Base-by-base conservation (phyloP, 2,888 invertebrate genomes). In the Euplexia lucipara region DNA sequence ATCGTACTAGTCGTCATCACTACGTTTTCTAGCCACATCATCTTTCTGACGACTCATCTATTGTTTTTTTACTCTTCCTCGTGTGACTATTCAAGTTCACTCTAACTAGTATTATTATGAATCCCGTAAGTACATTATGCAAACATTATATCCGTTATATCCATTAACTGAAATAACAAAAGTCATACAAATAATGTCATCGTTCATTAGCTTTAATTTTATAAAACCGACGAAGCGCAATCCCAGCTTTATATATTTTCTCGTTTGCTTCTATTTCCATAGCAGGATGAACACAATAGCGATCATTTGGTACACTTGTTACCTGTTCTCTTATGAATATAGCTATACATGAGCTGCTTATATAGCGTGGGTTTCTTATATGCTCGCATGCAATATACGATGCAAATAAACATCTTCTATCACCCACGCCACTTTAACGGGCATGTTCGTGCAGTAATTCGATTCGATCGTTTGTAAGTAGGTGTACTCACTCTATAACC, bases 351-450 rank as follows among this genome's bases (percentile, higher is more conserved):
- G 39, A 51, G 35, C 44, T 51, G 39, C 26, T 63, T 47, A 44
- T 41, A 14, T 20, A 30, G 57, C 56, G 75, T 77, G 71, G 82
- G 82, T 64, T 63, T 67, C 78, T 69, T 44, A 79, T 69, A 78
- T 65, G 63, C 67, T 62, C 22, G 41, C 62, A 72, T 71, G 71
- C 65, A 81, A 70, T 78, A 68, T 64, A 32, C 57, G 64, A 61
- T 71, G 61, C 73, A 65, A 68, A 78, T 80, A 79, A 70, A 75
- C 76, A 74, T 75, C 53, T 70, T 71, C 56, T 32, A 52, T 60
- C 78, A 61, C 82, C 82, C 78, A 83, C 67, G 56, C 54, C 52
- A 73, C 47, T 74, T 62, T 49, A 64, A 68, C 65, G 65, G 3
- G 14, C 60, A 60, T 57, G 59, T 70, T 80, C 58, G 61, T 62